phyloP scores from a whole-genome alignment of 1,140 invertebrate species.

The Neuroterus valhalla region DNA sequence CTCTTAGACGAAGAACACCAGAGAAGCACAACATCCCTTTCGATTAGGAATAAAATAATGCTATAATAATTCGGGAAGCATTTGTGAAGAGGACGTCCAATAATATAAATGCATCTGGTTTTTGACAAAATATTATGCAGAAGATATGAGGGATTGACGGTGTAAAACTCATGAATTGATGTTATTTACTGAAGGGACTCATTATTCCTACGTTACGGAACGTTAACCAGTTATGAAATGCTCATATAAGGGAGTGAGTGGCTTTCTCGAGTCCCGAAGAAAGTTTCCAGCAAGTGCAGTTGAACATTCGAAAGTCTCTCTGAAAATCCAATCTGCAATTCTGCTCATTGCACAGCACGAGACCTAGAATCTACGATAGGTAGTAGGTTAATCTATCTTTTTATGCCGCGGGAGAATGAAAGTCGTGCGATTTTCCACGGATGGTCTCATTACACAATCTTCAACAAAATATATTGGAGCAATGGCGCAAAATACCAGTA shows the following conservation, averaged over 20 bases:
- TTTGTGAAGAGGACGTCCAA: too few relatives aligned
- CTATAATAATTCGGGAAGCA: too few relatives aligned
- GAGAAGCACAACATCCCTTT: too few relatives aligned
- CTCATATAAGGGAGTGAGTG: constrained; percentile 64
- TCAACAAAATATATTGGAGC: neutral
- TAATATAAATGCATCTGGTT: too few relatives aligned
- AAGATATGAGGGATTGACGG: too few relatives aligned
- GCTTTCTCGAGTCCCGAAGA: constrained; percentile 69
- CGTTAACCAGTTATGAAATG: constrained; percentile 73
- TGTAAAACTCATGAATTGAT: neutral
- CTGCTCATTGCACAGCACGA: constrained; percentile 38
- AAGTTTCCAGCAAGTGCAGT: constrained; percentile 70
- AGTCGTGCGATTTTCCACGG: constrained; percentile 9
- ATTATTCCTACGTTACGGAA: constrained; percentile 68
- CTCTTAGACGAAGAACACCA: too few relatives aligned
- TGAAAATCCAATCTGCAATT: constrained; percentile 46
- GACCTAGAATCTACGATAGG: constrained; percentile 10
- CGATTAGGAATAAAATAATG: too few relatives aligned
- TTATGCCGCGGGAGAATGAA: neutral
- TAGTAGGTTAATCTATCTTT: constrained; percentile 26
- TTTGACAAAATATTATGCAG: too few relatives aligned
- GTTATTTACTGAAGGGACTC: constrained; percentile 38
- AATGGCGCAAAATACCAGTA: too few relatives aligned
- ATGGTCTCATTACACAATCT: constrained; percentile 24
- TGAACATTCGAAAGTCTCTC: constrained; percentile 69